A percentile compares a stretch with the other conserved stretches of the same genome.
phyloP scores from a whole-genome alignment of 2,888 invertebrate genomes.

The Diarsia dahlii region DNA sequence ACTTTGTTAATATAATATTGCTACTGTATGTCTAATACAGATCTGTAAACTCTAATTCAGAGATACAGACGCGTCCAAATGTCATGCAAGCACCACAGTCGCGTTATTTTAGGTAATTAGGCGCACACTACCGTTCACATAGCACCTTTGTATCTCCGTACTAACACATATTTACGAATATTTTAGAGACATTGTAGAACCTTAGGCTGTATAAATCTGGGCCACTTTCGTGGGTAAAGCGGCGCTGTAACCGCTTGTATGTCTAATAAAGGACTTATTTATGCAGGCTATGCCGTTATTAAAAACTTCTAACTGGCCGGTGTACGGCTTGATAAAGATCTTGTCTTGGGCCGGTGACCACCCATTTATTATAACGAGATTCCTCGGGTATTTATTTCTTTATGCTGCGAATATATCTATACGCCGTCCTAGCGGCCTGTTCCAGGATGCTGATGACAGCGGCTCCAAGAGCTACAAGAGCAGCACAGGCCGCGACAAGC shows the following conservation, averaged over 20 bases:
- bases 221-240: not conserved
- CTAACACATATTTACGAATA: constrained; percentile 1
- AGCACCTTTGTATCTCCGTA: not conserved
- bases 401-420: not conserved
- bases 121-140: not conserved
- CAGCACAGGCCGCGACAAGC: not conserved
- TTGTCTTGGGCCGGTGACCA: no score
- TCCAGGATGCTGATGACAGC: not conserved
- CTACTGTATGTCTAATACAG: not conserved
- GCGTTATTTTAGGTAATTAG: not conserved
- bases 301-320: no score
- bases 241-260: not conserved
- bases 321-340: no score
- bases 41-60: not conserved
- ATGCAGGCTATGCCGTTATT: no score
- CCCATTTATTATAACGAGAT: no score
- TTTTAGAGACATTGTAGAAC: not conserved
- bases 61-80: not conserved
- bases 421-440: not conserved
- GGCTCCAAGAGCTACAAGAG: not conserved
- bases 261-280: not conserved
- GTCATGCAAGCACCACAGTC: not conserved
- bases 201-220: not conserved
- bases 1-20: not conserved
- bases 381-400: not conserved